Conservation (phyloP, 64 coral and sea anemone genomes). For the Actinia equina region DNA sequence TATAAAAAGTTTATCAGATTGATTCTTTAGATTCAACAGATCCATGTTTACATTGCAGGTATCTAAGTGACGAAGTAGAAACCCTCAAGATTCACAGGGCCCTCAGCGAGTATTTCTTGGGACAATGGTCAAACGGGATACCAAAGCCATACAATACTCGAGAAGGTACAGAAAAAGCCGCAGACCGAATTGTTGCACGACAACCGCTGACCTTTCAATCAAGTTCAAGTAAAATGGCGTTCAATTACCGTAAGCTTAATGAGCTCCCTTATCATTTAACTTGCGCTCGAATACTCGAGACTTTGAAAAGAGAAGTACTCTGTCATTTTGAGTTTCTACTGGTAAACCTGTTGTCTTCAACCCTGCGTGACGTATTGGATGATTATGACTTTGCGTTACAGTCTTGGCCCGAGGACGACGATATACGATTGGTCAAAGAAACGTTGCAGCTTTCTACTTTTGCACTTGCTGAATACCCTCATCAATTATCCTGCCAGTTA, state of each 20-base stretch:
- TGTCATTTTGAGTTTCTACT: constrained; percentile 53
- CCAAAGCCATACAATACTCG: constrained; percentile 43
- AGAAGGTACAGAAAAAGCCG: neutral
- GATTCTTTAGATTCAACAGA: no score
- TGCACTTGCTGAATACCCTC: constrained; percentile 61
- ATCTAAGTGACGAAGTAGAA: constrained; percentile 32
- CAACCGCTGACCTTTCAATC: constrained; percentile 45
- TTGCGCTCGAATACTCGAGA: constrained; percentile 10
- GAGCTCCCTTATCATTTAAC: constrained; percentile 55
- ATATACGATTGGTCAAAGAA: constrained; percentile 77
- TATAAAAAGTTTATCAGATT: no score
- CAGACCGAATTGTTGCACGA: constrained; percentile 41
- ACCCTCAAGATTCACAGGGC: constrained; percentile 34
- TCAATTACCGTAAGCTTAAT: constrained; percentile 57
- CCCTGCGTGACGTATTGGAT: constrained; percentile 68
- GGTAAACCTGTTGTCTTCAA: constrained; percentile 29
- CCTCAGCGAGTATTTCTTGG: constrained; percentile 76
- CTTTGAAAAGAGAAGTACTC: constrained; percentile 39
- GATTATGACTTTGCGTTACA: constrained; percentile 74
- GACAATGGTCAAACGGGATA: constrained; percentile 59
- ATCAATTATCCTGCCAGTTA: constrained; percentile 66
- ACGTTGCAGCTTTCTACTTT: constrained; percentile 77
- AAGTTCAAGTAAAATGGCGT: constrained; percentile 20
- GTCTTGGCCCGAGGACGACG: constrained; percentile 36
- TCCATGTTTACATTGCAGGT: constrained; percentile 23